These are phyloP conservation scores for Arvicanthis niloticus DNA, from an alignment of 2,113 vertebrate species.

Conservation along the genomic window DNA sequence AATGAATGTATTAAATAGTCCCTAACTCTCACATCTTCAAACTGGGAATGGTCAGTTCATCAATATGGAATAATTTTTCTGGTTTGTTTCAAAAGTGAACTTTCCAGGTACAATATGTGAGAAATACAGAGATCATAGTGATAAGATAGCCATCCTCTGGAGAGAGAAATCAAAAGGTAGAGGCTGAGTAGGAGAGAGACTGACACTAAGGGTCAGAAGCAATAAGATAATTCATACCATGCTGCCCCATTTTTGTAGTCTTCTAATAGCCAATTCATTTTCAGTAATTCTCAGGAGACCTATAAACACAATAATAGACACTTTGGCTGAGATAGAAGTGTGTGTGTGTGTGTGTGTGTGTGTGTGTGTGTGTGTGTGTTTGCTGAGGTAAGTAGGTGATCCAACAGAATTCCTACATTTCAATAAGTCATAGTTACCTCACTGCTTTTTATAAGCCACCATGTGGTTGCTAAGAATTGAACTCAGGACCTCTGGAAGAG, in stretches of 20 bases:
- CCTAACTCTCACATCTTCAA: not conserved
- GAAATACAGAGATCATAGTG: not conserved
- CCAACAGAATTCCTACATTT: not conserved
- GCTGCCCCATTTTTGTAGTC: not conserved
- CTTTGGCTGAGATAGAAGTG: not conserved
- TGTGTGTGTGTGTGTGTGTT: not conserved
- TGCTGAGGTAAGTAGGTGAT: not conserved
- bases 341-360: not conserved
- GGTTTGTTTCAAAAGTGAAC: not conserved
- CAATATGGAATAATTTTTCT: not conserved
- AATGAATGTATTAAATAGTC: not conserved
- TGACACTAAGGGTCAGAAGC: not conserved
- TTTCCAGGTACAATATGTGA: constrained; percentile 29
- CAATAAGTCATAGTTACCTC: not conserved
- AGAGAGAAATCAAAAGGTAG: not conserved
- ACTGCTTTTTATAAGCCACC: not conserved
- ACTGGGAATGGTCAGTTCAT: not conserved
- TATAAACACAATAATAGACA: not conserved
- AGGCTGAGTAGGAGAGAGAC: not conserved
- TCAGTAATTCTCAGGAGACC: not conserved
- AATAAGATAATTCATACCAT: not conserved
- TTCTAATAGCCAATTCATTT: constrained; percentile 11
- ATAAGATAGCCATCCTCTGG: not conserved
- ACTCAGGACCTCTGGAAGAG: too few relatives aligned
- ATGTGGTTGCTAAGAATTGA: too few relatives aligned